Conservation (phyloP, 2,797 vertebrate species). For the Danio kyathit region DNA sequence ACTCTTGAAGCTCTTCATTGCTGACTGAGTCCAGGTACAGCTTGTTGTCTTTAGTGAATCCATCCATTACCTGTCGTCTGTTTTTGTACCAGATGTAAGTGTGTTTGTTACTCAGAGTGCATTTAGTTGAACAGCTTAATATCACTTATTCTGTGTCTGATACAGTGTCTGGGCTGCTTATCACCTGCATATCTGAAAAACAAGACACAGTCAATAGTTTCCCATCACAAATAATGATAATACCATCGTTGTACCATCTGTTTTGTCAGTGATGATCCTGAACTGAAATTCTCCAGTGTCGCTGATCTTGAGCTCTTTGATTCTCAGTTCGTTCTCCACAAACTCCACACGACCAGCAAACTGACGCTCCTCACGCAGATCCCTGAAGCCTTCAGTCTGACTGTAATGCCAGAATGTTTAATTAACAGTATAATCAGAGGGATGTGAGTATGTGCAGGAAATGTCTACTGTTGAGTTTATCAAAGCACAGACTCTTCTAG, state of each 20-base stretch:
- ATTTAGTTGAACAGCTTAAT: constrained; percentile 47
- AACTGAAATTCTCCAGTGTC: constrained; percentile 68
- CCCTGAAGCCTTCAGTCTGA: fast-evolving
- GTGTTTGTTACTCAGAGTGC: too few relatives aligned
- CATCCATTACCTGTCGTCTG: too few relatives aligned
- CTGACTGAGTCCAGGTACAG: too few relatives aligned
- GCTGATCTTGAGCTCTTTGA: constrained; percentile 43
- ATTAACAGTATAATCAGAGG: background rate
- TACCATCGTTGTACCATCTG: too few relatives aligned
- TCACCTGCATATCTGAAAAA: constrained; percentile 42
- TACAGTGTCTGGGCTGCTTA: background rate
- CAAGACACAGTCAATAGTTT: constrained; percentile 11
- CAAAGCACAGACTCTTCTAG: too few relatives aligned
- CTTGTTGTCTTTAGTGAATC: too few relatives aligned
- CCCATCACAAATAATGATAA: background rate
- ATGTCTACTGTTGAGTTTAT: too few relatives aligned
- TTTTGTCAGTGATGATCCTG: fast-evolving
- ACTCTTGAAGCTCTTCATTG: too few relatives aligned
- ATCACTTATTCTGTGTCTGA: background rate
- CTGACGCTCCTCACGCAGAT: background rate
- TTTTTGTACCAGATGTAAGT: too few relatives aligned
- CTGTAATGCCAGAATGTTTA: constrained; percentile 48
- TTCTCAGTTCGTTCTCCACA: constrained; percentile 57
- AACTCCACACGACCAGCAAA: constrained; percentile 46
- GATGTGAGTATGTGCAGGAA: too few relatives aligned